Evolutionary conservation across 2,888 invertebrate genomes (phyloP).

Genomic region (Crematogaster levior): DNA sequence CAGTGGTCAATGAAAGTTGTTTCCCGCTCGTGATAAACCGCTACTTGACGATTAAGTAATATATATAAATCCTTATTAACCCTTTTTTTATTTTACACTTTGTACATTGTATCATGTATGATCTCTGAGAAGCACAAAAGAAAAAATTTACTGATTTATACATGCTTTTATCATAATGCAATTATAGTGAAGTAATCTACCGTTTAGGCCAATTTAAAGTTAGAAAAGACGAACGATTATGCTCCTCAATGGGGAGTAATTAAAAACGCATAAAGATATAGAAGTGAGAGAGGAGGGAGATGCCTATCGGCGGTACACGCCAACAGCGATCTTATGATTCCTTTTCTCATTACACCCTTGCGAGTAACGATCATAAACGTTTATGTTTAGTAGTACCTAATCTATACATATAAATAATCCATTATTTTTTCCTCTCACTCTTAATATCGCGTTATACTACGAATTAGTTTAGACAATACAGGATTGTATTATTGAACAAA

Average conservation of each 20-base stretch:
- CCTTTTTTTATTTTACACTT: conserved; percentile 85
- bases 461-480: conserved; percentile 14
- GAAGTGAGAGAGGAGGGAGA: conserved; percentile 67
- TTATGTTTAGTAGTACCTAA: conserved; percentile 15
- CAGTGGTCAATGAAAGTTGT: conserved; percentile 50
- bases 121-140: conserved; percentile 85
- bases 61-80: conserved; percentile 83
- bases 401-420: not conserved
- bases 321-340: conserved; percentile 43
- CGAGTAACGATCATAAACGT: conserved; percentile 18
- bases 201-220: conserved; percentile 71
- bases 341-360: conserved; percentile 50
- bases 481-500: conserved; percentile 22
- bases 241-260: conserved; percentile 50
- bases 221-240: conserved; percentile 58
- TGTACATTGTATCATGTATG: conserved; percentile 84
- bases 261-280: conserved; percentile 64
- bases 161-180: conserved; percentile 82
- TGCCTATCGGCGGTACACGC: conserved; percentile 53
- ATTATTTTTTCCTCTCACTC: not conserved
- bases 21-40: conserved; percentile 78
- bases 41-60: conserved; percentile 77
- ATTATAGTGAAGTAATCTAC: conserved; percentile 77
- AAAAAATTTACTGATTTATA: conserved; percentile 83
- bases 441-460: conserved; percentile 1